A percentile compares a stretch with the other conserved stretches of the same genome.
phyloP scores from a whole-genome alignment of 1,140 invertebrate species.

The Rhagoletis pomonella region DNA sequence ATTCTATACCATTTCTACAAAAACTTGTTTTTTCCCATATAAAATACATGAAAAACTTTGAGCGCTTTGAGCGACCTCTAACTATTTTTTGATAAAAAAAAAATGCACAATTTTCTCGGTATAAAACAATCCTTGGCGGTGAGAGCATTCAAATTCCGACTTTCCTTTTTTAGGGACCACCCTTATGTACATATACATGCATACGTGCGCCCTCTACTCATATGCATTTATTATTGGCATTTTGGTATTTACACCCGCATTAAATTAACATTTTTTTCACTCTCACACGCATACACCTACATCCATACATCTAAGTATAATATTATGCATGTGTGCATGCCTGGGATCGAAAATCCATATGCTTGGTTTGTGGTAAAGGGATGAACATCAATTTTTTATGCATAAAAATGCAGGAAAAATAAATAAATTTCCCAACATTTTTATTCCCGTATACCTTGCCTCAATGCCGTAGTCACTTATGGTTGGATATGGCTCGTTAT shows the following conservation, averaged over 20 bases:
- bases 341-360: not conserved
- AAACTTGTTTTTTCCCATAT: no score
- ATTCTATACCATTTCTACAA: no score
- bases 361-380: not conserved
- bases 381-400: not conserved
- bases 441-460: not conserved
- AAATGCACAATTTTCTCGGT: no score
- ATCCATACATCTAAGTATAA: no score
- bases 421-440: conserved; percentile 4
- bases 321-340: no score
- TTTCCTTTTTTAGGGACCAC: no score
- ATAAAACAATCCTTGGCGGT: no score
- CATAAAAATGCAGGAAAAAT: conserved; percentile 52
- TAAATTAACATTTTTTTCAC: conserved; percentile 46
- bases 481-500: not conserved
- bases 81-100: no score
- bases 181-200: not conserved
- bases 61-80: no score
- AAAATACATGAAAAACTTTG: no score
- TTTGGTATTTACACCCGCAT: conserved; percentile 45
- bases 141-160: no score
- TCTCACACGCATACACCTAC: not conserved
- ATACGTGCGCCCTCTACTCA: not conserved
- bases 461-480: not conserved
- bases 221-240: conserved; percentile 38